A percentile compares a stretch with the other conserved stretches of the same genome.
Conservation (phyloP, 2,797 vertebrate species). For the Numenius phaeopus region DNA sequence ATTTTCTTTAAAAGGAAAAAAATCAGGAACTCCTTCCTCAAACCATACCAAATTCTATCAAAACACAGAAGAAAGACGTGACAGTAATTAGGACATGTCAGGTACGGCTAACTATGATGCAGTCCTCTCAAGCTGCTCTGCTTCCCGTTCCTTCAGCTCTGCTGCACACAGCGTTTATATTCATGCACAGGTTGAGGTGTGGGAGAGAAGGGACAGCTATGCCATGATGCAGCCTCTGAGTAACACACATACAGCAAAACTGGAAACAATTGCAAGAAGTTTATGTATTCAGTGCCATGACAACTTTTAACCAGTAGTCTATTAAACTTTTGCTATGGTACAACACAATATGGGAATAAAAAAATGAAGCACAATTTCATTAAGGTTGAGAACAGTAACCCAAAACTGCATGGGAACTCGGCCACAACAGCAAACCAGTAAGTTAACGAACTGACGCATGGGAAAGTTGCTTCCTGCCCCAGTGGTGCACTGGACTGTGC, state of each 20-base stretch:
- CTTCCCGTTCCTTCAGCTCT: background rate
- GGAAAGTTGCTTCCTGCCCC: constrained; percentile 5
- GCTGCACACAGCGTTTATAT: background rate
- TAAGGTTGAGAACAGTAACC: background rate
- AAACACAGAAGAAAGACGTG: background rate
- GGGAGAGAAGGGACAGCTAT: background rate
- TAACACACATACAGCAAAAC: background rate
- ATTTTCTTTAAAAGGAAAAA: background rate
- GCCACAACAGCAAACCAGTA: background rate
- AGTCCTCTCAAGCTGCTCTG: background rate
- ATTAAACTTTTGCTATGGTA: background rate
- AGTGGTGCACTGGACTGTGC: background rate
- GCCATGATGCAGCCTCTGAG: background rate
- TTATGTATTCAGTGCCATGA: background rate
- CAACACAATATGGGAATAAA: background rate
- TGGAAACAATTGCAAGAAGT: background rate
- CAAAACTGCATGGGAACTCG: background rate
- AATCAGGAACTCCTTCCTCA: background rate
- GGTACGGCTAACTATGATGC: background rate
- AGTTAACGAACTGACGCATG: background rate
- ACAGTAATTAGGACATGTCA: background rate
- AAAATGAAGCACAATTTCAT: background rate
- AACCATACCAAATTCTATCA: background rate
- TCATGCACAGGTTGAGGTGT: background rate
- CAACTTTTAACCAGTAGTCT: background rate